Evolutionary conservation across 2,113 vertebrate species (phyloP), one percentile per base, ranked within the genome.

Genomic region (Delphinus delphis): DNA sequence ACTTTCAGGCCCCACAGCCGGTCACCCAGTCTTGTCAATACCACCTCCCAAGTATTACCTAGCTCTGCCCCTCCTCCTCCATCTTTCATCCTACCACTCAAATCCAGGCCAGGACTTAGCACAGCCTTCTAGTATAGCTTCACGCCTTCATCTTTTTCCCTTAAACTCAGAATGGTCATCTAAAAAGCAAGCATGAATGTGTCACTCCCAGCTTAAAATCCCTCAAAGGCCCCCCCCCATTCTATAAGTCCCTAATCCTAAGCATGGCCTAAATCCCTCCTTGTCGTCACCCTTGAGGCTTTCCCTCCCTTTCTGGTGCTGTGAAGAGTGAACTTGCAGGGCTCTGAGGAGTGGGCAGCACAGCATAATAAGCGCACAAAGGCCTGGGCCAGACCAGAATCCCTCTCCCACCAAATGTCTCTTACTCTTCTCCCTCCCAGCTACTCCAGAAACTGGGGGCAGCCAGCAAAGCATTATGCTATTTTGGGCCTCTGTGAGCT

Each of bases 331-430:
- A 70, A 80, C 41, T 11, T 68, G 3, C 6, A 93, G 50, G 11
- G 21, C 28, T 81, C 65, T 38, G 47, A 23, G 6, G 13, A 73
- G 3, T 21, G 26, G 55, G 33, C 21, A 58, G 36, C 74, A 79
- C 31, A 5, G 53, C 15, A 13, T 84, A 63, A 60, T 14, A 67
- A 36, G 31, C 2, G n/a, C 62, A 90, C 41, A 58, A 70, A 84
- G n/a, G 15, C 41, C 85, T 41, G n/a, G 6, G 23, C 25, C 68
- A 53, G 5, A 20, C 47, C 28, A 94, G 8, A 47, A 12, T 91
- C 82, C 47, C 63, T 84, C 97, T 96, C 23, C 82, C 26, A 58
- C 26, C 84, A 92, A 84, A 84, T 41, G 41, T 93, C 36, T 92
- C 71, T 85, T 67, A 80, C n/a, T 71, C 50, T n/a, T 74, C 65